Evolutionary conservation across 2,113 vertebrate species (phyloP), one percentile per base, ranked within the genome.

Genomic region (Muscicapa adusta): DNA sequence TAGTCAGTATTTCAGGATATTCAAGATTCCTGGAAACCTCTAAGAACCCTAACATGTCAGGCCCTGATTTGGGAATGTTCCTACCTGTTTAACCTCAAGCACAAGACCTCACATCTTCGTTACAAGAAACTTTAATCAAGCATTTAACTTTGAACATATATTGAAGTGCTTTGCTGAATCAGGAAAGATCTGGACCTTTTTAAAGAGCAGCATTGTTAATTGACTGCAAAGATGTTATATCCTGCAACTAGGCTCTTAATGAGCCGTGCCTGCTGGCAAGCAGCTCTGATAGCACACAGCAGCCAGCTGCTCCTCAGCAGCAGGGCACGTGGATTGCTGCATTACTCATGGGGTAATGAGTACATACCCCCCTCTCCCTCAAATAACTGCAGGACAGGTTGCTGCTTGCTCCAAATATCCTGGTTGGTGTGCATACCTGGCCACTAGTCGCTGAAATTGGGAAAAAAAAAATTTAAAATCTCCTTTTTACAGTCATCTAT

Each of bases 1-100:
- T 18, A 86, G 85, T 91, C 63, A 42, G 78, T 86, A 60, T 81
- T 91, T 93, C 71, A 92, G 73, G 78, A 88, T 56, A 67, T 25
- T 76, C 67, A 74, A 82, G 89, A 92, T 94, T 94, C 90, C 75
- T 83, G 87, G 67, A 92, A 94, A 74, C 81, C 22, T 81, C 53
- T 57, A 48, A 81, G 58, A 94, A 54, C 29, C 1, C 1, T 47
- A 93, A 86, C 53, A 26, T 42, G 83, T 84, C 78, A 78, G 51
- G 70, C 75, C 48, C 70, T 68, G 87, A 94, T 90, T 71, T 53
- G 60, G 74, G 56, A 96, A 85, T 8, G 13, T 9, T 5, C 34
- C 81, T 90, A 63, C 66, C 89, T 68, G 29, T 84, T 91, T 78
- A 89, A 79, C 78, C 63, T 93, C 91, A 67, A 94, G 70, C 87